These are phyloP conservation scores for Melanchra persicariae DNA, from an alignment of 2,888 invertebrate species.

Conservation along the genomic window DNA sequence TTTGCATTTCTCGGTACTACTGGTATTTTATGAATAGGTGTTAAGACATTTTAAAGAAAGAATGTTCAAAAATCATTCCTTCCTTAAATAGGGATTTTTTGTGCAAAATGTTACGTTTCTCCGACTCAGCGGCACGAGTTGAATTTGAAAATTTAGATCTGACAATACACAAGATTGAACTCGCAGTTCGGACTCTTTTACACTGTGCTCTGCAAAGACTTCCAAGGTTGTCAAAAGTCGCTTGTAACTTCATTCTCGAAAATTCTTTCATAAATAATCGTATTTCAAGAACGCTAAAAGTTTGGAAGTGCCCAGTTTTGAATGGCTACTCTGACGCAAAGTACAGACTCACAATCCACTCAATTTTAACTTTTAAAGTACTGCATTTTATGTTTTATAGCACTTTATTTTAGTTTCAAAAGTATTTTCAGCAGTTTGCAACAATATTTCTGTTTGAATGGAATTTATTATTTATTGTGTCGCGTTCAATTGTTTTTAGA, in stretches of 20 bases:
- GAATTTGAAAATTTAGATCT: too few relatives aligned
- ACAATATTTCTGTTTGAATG: slow-evolving; percentile 45
- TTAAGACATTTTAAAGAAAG: too few relatives aligned
- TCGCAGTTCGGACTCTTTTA: slow-evolving; percentile 11
- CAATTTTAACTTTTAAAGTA: slow-evolving; percentile 60
- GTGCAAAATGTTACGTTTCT: too few relatives aligned
- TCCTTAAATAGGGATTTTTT: too few relatives aligned
- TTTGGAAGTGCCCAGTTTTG: slow-evolving; percentile 50
- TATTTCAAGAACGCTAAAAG: slow-evolving; percentile 48
- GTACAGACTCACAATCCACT: slow-evolving; percentile 22
- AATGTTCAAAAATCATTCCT: too few relatives aligned
- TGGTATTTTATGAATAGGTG: too few relatives aligned
- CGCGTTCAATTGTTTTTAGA: slow-evolving; percentile 25
- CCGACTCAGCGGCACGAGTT: too few relatives aligned
- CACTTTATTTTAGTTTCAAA: slow-evolving; percentile 53
- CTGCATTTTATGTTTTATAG: slow-evolving; percentile 49
- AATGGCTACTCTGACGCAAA: slow-evolving; percentile 41
- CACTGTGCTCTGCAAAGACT: slow-evolving; percentile 9
- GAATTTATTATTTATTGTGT: slow-evolving; percentile 36
- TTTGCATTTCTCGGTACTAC: too few relatives aligned
- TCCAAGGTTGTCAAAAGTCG: slow-evolving; percentile 44
- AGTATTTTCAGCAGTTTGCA: slow-evolving; percentile 42
- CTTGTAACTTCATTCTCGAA: slow-evolving; percentile 26
- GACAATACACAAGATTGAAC: too few relatives aligned
- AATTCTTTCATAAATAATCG: slow-evolving; percentile 55